Conservation (phyloP, 2,888 invertebrate species). For the Pyralis farinalis region DNA sequence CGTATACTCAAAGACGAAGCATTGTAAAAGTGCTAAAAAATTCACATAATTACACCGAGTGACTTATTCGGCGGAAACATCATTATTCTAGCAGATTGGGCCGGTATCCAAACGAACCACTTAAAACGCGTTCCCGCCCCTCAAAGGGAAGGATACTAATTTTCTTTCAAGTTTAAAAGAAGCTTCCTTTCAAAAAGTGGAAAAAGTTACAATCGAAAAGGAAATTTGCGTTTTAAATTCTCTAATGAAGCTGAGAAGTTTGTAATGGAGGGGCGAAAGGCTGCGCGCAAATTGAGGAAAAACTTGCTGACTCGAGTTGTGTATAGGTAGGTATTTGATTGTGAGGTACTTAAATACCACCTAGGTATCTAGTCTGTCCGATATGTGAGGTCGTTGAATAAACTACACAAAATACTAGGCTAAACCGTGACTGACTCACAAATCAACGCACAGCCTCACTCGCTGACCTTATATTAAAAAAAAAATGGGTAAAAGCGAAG, state of each 20-base stretch:
- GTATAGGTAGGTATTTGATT: too few species aligned
- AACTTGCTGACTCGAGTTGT: too few species aligned
- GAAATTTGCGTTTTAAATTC: slow-evolving; percentile 81
- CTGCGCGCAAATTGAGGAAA: slow-evolving; percentile 73
- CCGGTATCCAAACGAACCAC: slow-evolving; percentile 64
- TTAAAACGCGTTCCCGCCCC: slow-evolving; percentile 66
- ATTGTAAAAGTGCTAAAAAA: slow-evolving; percentile 11
- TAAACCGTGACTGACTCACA: too few species aligned
- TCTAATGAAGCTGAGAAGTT: slow-evolving; percentile 81
- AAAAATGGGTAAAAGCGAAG: too few species aligned
- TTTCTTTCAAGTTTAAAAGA: slow-evolving; percentile 77
- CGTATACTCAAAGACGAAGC: too few species aligned
- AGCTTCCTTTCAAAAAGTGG: slow-evolving; percentile 77
- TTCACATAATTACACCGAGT: slow-evolving; percentile 16
- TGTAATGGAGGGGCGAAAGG: slow-evolving; percentile 78
- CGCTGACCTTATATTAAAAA: too few species aligned
- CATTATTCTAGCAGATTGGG: slow-evolving; percentile 71
- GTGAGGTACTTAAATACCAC: too few species aligned
- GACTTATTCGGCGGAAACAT: slow-evolving; percentile 44
- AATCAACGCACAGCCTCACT: too few species aligned
- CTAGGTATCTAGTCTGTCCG: too few species aligned
- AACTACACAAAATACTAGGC: too few species aligned
- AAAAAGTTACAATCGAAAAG: slow-evolving; percentile 81
- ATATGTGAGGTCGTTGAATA: too few species aligned
- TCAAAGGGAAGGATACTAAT: slow-evolving; percentile 78